Percentiles rank a stretch among this genome's conserved stretches.
Conservation (phyloP, 2,113 vertebrate genomes). For the Podarcis raffonei region DNA sequence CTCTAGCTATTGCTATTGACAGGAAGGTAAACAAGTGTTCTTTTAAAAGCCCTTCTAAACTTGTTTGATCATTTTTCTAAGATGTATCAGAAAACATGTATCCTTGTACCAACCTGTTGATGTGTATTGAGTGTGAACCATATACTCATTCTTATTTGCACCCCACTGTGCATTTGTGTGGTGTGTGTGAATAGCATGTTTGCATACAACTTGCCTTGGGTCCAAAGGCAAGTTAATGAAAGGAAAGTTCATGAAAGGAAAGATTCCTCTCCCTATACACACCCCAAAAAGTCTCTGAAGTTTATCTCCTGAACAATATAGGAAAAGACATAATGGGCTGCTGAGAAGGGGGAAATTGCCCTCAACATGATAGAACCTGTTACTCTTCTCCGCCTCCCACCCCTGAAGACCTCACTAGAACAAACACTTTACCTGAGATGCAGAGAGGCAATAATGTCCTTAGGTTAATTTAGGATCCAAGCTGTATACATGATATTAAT, state of each 20-base stretch:
- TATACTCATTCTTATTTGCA: background rate
- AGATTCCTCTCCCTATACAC: no score
- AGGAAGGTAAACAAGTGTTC: background rate
- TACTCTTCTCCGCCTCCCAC: no score
- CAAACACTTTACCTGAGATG: no score
- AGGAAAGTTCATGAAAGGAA: background rate
- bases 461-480: no score
- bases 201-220: background rate
- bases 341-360: background rate
- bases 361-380: background rate
- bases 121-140: background rate
- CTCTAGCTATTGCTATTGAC: background rate
- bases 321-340: background rate
- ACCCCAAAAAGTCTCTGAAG: no score
- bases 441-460: no score
- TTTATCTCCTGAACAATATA: background rate
- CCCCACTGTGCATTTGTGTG: background rate
- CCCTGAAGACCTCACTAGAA: no score
- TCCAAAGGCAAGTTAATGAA: background rate
- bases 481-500: background rate
- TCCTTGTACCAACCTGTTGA: background rate
- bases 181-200: background rate
- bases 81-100: background rate
- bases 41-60: background rate
- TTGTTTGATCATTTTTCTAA: no score